Evolutionary conservation across 2,888 invertebrate genomes (phyloP), one percentile per base, ranked within the genome.

Genomic region (Myopa testacea): DNA sequence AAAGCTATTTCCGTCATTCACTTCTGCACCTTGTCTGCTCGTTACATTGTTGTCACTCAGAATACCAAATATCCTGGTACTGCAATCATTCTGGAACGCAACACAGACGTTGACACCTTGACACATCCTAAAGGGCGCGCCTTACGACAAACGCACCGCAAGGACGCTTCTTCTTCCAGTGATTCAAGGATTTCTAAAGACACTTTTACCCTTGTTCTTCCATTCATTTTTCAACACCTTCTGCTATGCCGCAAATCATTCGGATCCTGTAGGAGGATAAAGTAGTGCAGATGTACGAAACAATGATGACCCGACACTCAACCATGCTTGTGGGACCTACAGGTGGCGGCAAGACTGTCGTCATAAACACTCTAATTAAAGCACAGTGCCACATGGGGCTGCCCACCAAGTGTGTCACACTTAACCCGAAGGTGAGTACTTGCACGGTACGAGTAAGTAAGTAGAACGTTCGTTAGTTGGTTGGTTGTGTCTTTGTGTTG

Each of bases 301-400:
- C 96, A 0, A 97, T 97, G 96, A 95, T 96, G 95, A 97, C 96
- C 0, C 92, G 97, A 58, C 97, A 97, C 90, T 96, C 96, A 73
- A 93, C 94, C 4, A 97, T 98, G 96, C 88, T 98, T 80, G 95
- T 97, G 4, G 98, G 98, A 0, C 96, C 97, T 34, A 97, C 97
- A 5, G 96, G 97, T 40, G 96, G 97, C 38, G 98, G 98, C 26
- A 98, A 98, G 90, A 93, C 95, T 3, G 95, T 97, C 58, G 94
- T 98, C 52, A 92, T 97, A 80, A 92, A 94, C 83, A 92, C 94
- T 3, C 90, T 97, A 65, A 93, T 94, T 81, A 93, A 93, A 84
- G 94, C 96, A 14, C 97, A 97, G 89, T 93, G 92, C 69, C 89
- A 92, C 81, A 89, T 97, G 81, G 94, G 94, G 3, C 90, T 94